Evolutionary conservation across 2,797 vertebrate species (phyloP).

Genomic region (Phrynocephalus forsythii): DNA sequence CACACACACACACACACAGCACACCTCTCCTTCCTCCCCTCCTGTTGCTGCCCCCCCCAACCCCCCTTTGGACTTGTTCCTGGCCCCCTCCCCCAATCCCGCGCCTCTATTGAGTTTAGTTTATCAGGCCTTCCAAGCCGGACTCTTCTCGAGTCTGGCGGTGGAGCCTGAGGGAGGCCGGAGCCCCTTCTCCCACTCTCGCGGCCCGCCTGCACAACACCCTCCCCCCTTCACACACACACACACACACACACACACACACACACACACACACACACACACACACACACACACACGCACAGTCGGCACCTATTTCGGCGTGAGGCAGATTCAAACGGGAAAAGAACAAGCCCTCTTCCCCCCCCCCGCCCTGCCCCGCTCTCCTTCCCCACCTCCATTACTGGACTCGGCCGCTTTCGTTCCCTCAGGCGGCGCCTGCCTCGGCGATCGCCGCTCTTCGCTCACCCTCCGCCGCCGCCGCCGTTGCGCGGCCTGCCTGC

Average conservation of each 20-base stretch:
- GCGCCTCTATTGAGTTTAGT: too few species aligned
- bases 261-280: too few species aligned
- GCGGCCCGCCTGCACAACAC: too few species aligned
- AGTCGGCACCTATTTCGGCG: neutral
- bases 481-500: neutral
- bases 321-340: conserved; percentile 26
- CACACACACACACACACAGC: too few species aligned
- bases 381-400: neutral
- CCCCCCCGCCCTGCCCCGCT: neutral
- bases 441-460: neutral
- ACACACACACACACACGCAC: too few species aligned
- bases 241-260: too few species aligned
- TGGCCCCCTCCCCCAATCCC: too few species aligned
- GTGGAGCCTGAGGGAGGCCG: too few species aligned
- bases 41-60: neutral
- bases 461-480: conserved; percentile 40
- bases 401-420: neutral
- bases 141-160: too few species aligned
- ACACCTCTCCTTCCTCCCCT: neutral
- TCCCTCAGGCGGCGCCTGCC: neutral
- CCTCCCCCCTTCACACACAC: too few species aligned
- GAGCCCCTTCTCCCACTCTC: neutral
- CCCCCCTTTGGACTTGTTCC: too few species aligned
- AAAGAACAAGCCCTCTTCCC: neutral
- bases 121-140: too few species aligned